Percentiles rank a stretch among this genome's conserved stretches.
Evolutionary conservation across 1,140 invertebrate genomes (phyloP).

Genomic region (Helicoverpa zea): DNA sequence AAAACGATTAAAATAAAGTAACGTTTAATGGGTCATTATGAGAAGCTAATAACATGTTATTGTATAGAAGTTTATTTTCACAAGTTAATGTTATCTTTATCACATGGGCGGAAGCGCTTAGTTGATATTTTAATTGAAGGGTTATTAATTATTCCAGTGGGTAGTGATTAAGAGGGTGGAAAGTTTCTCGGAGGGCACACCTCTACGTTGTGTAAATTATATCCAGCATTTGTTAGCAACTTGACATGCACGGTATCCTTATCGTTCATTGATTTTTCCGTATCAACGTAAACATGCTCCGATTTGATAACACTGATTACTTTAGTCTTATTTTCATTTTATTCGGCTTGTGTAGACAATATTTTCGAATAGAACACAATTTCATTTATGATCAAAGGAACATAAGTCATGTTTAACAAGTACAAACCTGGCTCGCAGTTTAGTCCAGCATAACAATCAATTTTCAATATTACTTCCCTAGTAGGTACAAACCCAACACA

Average conservation of each 20-base stretch:
- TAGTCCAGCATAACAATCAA: not conserved
- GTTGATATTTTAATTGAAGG: constrained; percentile 81
- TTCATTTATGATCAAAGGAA: not conserved
- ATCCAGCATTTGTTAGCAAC: constrained; percentile 20
- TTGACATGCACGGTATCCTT: constrained; percentile 38
- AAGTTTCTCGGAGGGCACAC: constrained; percentile 72
- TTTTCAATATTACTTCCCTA: constrained; percentile 41
- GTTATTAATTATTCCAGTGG: constrained; percentile 79
- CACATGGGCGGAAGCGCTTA: constrained; percentile 68
- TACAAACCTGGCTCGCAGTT: not conserved
- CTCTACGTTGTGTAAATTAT: constrained; percentile 61
- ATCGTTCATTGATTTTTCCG: constrained; percentile 53
- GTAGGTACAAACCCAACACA: constrained; percentile 47
- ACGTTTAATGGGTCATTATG: constrained; percentile 39
- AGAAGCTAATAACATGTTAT: constrained; percentile 34
- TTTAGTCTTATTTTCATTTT: constrained; percentile 27
- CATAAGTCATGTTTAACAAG: not conserved
- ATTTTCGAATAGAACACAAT: constrained; percentile 26
- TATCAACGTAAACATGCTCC: constrained; percentile 42
- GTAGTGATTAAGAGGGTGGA: constrained; percentile 79
- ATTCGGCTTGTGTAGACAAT: constrained; percentile 1
- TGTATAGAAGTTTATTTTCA: constrained; percentile 41
- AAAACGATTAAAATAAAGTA: constrained; percentile 35
- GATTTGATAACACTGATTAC: constrained; percentile 46
- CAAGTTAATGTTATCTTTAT: constrained; percentile 51